phyloP scores from a whole-genome alignment of 2,888 invertebrate species.

The Sinotaia quadrata region DNA sequence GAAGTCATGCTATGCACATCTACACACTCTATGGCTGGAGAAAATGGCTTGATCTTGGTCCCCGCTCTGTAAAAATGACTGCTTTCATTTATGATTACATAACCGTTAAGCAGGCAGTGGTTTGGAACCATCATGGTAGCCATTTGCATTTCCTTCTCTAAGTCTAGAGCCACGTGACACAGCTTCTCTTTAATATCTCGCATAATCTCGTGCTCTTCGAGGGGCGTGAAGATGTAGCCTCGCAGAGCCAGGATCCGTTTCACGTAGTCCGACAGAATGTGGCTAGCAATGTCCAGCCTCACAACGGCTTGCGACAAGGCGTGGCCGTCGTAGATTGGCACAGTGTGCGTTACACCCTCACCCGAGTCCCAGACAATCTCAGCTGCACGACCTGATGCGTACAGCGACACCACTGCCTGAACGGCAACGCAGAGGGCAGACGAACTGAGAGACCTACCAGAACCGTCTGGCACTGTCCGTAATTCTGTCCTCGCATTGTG shows the following conservation, averaged over 20 bases:
- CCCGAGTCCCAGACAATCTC: conserved; percentile 95
- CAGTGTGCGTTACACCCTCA: conserved; percentile 95
- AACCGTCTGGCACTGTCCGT: conserved; percentile 95
- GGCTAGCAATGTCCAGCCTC: conserved; percentile 56
- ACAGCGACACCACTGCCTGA: conserved; percentile 92
- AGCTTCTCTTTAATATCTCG: conserved; percentile 95
- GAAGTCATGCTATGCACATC: conserved; percentile 61
- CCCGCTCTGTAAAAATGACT: conserved; percentile 64
- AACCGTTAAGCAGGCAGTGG: conserved; percentile 75
- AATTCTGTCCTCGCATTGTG: conserved; percentile 84
- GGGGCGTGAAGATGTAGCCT: conserved; percentile 68
- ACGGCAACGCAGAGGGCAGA: conserved; percentile 94
- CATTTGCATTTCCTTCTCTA: conserved; percentile 88
- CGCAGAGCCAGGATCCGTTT: conserved; percentile 75
- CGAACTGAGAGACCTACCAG: conserved; percentile 84
- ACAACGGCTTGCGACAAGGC: conserved; percentile 59
- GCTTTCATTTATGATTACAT: conserved; percentile 68
- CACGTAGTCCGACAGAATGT: conserved; percentile 59
- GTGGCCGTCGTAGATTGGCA: conserved; percentile 77
- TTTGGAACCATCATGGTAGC: conserved; percentile 92
- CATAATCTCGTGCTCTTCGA: conserved; percentile 94
- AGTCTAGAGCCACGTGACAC: conserved; percentile 88
- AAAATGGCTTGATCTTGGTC: conserved; percentile 63
- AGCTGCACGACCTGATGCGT: conserved; percentile 94
- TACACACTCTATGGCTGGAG: conserved; percentile 65